Conservation (phyloP, 1,140 invertebrate genomes). For the Epicauta chinensis region DNA sequence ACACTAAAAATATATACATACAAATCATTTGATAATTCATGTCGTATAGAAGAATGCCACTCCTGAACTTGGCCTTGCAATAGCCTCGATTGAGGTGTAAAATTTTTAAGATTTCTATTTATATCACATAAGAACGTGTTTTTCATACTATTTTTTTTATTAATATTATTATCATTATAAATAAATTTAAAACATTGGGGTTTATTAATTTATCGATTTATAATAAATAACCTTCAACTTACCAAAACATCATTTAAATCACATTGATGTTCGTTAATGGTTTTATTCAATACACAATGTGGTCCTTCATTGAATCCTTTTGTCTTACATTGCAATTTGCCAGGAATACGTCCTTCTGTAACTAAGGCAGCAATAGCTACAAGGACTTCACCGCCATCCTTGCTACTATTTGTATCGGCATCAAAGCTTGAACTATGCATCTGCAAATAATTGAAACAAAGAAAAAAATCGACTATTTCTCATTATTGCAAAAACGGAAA, state of each 20-base stretch:
- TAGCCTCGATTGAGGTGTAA: too few relatives aligned
- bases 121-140: too few relatives aligned
- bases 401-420: constrained; percentile 18
- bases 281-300: constrained; percentile 53
- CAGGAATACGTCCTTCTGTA: constrained; percentile 61
- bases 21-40: background rate
- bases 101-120: background rate
- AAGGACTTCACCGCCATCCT: constrained; percentile 48
- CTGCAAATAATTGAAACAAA: constrained; percentile 29
- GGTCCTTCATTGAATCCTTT: constrained; percentile 68
- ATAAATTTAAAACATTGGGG: too few relatives aligned
- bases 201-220: too few relatives aligned
- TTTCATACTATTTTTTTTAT: too few relatives aligned
- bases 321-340: constrained; percentile 41
- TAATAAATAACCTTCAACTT: constrained; percentile 30
- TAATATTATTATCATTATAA: too few relatives aligned
- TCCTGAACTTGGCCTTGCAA: background rate
- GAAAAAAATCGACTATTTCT: too few relatives aligned
- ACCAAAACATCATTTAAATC: constrained; percentile 51
- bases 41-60: background rate
- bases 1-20: constrained; percentile 26
- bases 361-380: constrained; percentile 62
- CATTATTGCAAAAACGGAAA: too few relatives aligned
- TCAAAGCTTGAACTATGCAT: constrained; percentile 39
- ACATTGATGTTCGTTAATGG: constrained; percentile 48